phyloP scores from a whole-genome alignment of 2,797 vertebrate species.

The Poecilia velifera region DNA sequence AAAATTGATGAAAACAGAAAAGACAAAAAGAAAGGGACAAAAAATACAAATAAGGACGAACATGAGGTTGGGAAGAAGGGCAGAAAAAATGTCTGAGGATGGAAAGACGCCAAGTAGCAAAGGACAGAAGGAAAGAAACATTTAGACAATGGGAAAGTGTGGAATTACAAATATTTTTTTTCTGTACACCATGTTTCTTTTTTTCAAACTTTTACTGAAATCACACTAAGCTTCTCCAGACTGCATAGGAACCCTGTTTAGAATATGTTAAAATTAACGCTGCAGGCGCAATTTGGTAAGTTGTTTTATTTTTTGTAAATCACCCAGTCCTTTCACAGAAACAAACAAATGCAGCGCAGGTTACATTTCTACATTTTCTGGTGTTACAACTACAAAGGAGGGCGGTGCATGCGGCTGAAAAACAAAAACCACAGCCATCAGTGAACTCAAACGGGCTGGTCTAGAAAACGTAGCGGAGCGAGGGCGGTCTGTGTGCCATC shows the following conservation, averaged over 20 bases:
- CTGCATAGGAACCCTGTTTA: not conserved
- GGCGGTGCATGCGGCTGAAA: slow-evolving; percentile 64
- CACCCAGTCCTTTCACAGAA: slow-evolving; percentile 44
- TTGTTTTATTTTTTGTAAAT: slow-evolving; percentile 6
- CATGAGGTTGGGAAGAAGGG: not conserved
- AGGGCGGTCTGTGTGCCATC: slow-evolving; percentile 36
- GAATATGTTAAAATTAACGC: not conserved
- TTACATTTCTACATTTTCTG: slow-evolving; percentile 13
- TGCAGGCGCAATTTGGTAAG: slow-evolving; percentile 28
- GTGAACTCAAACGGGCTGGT: slow-evolving; percentile 36
- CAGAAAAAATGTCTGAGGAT: not conserved
- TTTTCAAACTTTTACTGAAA: not conserved
- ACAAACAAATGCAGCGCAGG: slow-evolving; percentile 31
- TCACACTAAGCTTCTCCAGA: not conserved
- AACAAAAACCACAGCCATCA: slow-evolving; percentile 33
- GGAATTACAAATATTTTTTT: not conserved
- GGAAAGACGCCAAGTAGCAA: not conserved
- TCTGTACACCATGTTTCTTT: not conserved
- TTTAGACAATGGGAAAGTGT: not conserved
- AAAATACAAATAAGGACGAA: not conserved
- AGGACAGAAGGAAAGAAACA: not conserved
- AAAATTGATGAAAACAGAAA: not conserved
- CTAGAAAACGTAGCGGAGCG: slow-evolving; percentile 30
- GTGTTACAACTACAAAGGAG: slow-evolving; percentile 54
- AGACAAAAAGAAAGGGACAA: not conserved